Percentiles rank a stretch among this genome's conserved stretches.
These are phyloP conservation scores for Tauraco erythrolophus DNA, from an alignment of 2,113 vertebrate species.

Conservation along the genomic window DNA sequence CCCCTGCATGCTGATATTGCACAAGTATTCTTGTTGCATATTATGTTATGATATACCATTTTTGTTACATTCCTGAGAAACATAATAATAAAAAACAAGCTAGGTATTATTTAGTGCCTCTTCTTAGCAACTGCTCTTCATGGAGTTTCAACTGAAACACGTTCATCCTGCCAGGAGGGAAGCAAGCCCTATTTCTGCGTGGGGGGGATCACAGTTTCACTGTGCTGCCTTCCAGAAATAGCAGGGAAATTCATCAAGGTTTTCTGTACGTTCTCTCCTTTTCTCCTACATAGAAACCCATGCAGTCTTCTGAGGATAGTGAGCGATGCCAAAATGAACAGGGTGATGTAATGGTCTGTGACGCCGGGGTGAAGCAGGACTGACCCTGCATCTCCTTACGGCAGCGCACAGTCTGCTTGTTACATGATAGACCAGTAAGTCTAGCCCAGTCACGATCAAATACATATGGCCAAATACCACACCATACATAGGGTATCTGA, in stretches of 20 bases:
- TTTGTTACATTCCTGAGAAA: slow-evolving; percentile 17
- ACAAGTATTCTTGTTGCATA: not conserved
- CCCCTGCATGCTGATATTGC: not conserved
- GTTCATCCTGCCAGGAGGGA: slow-evolving; percentile 37
- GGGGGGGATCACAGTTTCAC: slow-evolving; percentile 47
- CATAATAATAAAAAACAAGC: not conserved
- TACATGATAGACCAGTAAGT: not conserved
- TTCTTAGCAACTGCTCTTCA: slow-evolving; percentile 30
- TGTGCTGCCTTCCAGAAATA: slow-evolving; percentile 64
- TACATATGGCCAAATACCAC: not conserved
- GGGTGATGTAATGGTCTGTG: not conserved
- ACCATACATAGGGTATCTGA: not conserved
- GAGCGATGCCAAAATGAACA: not conserved
- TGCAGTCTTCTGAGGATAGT: not conserved
- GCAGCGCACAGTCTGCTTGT: fast-evolving
- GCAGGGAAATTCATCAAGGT: slow-evolving; percentile 37
- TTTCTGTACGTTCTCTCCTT: slow-evolving; percentile 42
- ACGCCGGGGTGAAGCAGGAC: not conserved
- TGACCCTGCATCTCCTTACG: not conserved
- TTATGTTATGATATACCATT: not conserved
- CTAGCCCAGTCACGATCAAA: not conserved
- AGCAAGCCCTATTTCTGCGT: not conserved
- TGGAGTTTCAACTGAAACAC: slow-evolving; percentile 5
- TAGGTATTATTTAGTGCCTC: slow-evolving; percentile 9
- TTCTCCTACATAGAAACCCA: slow-evolving; percentile 19